Percentiles rank a stretch among this genome's conserved stretches.
Conservation (phyloP, 2,888 invertebrate genomes). For the Spialia ferax region DNA sequence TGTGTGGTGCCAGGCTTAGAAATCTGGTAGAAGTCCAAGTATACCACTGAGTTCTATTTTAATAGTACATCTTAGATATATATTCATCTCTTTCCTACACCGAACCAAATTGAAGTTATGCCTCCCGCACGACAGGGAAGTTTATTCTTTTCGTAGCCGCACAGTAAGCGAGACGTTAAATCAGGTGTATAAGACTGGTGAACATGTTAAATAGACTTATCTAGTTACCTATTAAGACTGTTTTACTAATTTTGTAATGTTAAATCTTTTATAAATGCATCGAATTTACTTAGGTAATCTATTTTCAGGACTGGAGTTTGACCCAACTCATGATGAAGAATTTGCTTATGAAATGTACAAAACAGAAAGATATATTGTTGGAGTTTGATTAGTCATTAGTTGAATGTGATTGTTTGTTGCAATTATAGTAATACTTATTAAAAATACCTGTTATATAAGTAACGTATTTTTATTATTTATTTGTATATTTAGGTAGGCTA, state of each 20-base stretch:
- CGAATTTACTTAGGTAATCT: slow-evolving; percentile 14
- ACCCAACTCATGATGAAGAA: slow-evolving; percentile 93
- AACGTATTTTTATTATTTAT: too few relatives aligned
- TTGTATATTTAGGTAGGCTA: too few relatives aligned
- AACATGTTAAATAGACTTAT: too few relatives aligned
- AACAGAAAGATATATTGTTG: slow-evolving; percentile 89
- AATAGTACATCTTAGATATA: background rate
- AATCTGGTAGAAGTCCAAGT: background rate
- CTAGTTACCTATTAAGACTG: too few relatives aligned
- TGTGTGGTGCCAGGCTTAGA: background rate
- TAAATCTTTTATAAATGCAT: too few relatives aligned
- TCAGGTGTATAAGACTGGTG: too few relatives aligned
- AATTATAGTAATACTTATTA: too few relatives aligned
- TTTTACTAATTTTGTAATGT: too few relatives aligned
- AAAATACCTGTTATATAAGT: too few relatives aligned
- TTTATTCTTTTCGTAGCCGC: background rate
- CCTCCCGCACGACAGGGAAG: background rate
- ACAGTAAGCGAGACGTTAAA: too few relatives aligned
- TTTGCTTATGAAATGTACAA: slow-evolving; percentile 98
- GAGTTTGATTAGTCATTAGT: slow-evolving; percentile 72
- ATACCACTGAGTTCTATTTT: background rate
- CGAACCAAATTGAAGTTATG: background rate
- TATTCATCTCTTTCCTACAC: background rate
- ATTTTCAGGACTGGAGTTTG: slow-evolving; percentile 90
- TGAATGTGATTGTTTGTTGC: too few relatives aligned